phyloP scores from a whole-genome alignment of 2,888 invertebrate genomes.

The Drosophila testacea region DNA sequence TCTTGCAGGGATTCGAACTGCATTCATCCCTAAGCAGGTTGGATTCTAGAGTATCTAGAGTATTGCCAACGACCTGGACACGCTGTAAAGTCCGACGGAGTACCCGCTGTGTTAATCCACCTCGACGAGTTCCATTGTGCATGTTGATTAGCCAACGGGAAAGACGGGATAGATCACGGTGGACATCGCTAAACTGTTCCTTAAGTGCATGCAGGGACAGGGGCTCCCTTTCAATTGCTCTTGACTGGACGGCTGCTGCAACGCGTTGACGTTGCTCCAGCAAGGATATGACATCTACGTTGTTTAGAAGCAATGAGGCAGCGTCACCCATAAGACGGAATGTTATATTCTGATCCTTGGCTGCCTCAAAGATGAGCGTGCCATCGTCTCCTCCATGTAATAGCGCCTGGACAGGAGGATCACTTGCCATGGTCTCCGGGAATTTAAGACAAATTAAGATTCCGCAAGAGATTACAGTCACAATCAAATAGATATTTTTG shows the following conservation, averaged over 20 bases:
- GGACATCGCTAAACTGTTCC: conserved; percentile 60
- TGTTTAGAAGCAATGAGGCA: conserved; percentile 89
- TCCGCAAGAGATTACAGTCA: not conserved
- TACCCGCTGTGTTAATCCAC: conserved; percentile 44
- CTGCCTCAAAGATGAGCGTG: conserved; percentile 91
- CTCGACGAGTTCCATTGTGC: conserved; percentile 59
- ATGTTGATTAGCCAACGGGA: conserved; percentile 40
- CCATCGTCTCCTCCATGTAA: conserved; percentile 87
- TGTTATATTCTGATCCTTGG: conserved; percentile 91
- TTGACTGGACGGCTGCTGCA: conserved; percentile 18
- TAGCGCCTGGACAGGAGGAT: conserved; percentile 15
- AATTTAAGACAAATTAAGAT: conserved; percentile 23
- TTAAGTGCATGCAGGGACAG: conserved; percentile 53
- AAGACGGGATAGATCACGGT: conserved; percentile 59
- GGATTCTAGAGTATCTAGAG: conserved; percentile 41
- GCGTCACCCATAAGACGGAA: conserved; percentile 89
- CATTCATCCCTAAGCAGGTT: conserved; percentile 68
- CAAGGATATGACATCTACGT: conserved; percentile 87
- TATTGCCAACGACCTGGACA: conserved; percentile 41
- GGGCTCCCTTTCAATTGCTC: conserved; percentile 13
- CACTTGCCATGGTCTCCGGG: conserved; percentile 4
- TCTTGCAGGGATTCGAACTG: conserved; percentile 89
- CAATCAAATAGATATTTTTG: not conserved
- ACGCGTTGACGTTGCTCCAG: conserved; percentile 49
- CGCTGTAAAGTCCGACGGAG: conserved; percentile 66